These are phyloP conservation scores for Julus scandinavius DNA, from an alignment of 2,888 invertebrate genomes.

Conservation along the genomic window DNA sequence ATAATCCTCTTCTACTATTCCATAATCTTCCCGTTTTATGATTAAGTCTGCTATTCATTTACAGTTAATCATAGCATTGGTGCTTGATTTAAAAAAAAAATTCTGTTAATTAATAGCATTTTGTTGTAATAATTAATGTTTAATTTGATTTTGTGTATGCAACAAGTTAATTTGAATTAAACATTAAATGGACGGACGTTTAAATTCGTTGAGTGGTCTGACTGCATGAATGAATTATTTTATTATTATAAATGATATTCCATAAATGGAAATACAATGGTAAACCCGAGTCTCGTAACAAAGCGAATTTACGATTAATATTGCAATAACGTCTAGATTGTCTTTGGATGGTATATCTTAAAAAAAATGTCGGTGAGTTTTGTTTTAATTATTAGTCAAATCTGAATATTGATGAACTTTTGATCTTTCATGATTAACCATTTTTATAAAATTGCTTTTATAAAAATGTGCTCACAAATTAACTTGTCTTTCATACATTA, in stretches of 20 bases:
- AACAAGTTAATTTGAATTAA: constrained; percentile 17
- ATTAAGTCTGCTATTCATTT: neutral
- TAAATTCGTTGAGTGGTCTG: constrained; percentile 1
- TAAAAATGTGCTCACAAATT: no score
- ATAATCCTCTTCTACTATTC: neutral
- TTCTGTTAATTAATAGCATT: neutral
- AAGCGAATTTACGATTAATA: no score
- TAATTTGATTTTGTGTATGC: constrained; percentile 29
- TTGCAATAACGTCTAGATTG: no score
- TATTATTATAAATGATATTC: neutral
- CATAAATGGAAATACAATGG: no score
- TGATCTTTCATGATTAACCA: neutral
- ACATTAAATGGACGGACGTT: constrained; percentile 10
- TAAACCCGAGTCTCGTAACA: no score
- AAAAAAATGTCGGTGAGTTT: neutral
- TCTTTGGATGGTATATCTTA: neutral
- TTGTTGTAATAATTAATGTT: neutral
- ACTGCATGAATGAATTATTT: neutral
- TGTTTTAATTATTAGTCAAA: neutral
- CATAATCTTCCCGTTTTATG: neutral
- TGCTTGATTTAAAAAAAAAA: neutral
- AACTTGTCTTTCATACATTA: neutral
- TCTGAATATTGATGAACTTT: neutral
- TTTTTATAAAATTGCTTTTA: neutral
- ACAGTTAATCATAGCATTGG: neutral